A percentile compares a stretch with the other conserved stretches of the same genome.
Evolutionary conservation across 2,888 invertebrate genomes (phyloP).

Genomic region (Pseudolycoriella hygida): DNA sequence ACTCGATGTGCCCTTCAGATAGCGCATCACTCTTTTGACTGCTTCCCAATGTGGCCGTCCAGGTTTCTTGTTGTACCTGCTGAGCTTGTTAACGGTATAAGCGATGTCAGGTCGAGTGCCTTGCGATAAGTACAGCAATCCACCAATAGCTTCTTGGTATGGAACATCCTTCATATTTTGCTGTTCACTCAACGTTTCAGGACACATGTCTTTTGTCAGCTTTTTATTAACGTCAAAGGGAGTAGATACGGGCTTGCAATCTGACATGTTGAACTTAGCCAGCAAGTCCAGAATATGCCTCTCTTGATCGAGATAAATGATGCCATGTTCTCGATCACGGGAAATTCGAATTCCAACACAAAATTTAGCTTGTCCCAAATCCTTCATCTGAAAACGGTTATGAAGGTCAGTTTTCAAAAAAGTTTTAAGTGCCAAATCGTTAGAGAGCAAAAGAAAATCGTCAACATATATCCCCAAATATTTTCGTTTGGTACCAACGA

Average conservation of each 20-base stretch:
- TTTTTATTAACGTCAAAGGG: slow-evolving; percentile 9
- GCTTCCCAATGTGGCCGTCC: slow-evolving; percentile 10
- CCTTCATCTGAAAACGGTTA: slow-evolving; percentile 6
- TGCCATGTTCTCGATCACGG: neutral
- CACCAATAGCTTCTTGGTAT: no score
- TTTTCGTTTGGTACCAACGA: neutral
- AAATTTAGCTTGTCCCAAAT: neutral
- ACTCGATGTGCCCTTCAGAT: slow-evolving; percentile 14
- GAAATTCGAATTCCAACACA: neutral
- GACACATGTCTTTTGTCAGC: slow-evolving; percentile 8
- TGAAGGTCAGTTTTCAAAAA: neutral
- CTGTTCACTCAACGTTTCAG: slow-evolving; percentile 8
- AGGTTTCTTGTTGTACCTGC: slow-evolving; percentile 10
- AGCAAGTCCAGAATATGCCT: slow-evolving; percentile 6
- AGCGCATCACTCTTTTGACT: slow-evolving; percentile 14
- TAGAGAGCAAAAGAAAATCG: neutral
- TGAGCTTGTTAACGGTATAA: slow-evolving; percentile 9
- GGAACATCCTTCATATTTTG: slow-evolving; percentile 9
- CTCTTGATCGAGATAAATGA: slow-evolving; percentile 6
- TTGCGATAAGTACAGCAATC: no score
- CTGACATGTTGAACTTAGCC: slow-evolving; percentile 7
- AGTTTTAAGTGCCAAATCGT: neutral
- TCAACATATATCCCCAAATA: slow-evolving; percentile 10
- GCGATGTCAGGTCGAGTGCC: no score
- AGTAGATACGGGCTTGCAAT: slow-evolving; percentile 9